Evolutionary conservation across 2,797 vertebrate species (phyloP).

Genomic region (Chaetophractus vellerosus): DNA sequence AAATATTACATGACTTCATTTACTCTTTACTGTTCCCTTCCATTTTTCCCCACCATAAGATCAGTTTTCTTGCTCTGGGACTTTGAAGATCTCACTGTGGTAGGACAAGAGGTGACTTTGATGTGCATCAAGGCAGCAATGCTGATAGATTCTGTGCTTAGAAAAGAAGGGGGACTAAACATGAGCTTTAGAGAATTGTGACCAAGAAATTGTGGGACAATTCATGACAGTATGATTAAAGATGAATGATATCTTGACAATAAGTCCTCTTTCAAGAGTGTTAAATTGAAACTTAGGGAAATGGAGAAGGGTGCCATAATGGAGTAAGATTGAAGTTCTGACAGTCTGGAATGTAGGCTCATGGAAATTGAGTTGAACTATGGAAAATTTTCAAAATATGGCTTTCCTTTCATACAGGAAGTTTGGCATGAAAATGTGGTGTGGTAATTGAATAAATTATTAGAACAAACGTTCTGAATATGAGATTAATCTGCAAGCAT

Average conservation of each 20-base stretch:
- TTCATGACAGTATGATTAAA: neutral
- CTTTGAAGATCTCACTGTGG: neutral
- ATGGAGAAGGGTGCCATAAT: neutral
- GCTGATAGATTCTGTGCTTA: neutral
- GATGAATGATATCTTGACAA: neutral
- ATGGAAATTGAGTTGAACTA: neutral
- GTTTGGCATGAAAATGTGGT: neutral
- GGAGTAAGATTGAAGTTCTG: neutral
- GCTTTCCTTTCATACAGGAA: neutral
- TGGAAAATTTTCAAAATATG: neutral
- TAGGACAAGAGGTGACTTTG: neutral
- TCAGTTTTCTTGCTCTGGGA: no score
- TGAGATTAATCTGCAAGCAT: neutral
- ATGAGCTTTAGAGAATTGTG: neutral
- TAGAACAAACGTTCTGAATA: constrained; percentile 30
- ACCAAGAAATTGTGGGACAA: neutral
- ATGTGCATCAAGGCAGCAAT: neutral
- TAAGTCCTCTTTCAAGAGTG: neutral
- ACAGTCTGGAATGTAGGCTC: neutral
- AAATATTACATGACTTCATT: no score
- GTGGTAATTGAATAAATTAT: neutral
- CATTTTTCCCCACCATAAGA: neutral
- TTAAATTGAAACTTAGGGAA: neutral
- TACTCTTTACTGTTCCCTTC: accelerated
- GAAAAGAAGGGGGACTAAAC: neutral